Conservation (phyloP, 1,140 invertebrate genomes). For the Brachionus rotundiformis region DNA sequence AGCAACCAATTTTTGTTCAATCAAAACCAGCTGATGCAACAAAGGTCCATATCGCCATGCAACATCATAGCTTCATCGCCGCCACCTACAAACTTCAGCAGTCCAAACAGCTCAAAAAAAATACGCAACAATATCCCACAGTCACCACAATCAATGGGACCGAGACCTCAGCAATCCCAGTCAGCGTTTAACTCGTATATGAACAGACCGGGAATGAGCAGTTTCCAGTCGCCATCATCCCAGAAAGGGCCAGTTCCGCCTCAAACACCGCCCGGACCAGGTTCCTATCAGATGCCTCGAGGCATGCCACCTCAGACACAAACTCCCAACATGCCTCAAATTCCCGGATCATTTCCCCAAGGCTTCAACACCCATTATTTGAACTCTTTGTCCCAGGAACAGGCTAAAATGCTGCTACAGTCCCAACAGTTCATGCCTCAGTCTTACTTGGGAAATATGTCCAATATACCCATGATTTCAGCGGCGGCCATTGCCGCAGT, state of each 20-base stretch:
- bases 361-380: slow-evolving; percentile 4
- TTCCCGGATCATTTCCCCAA: background rate
- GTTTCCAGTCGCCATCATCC: slow-evolving; percentile 16
- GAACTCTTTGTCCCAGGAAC: slow-evolving; percentile 8
- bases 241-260: background rate
- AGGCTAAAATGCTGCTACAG: slow-evolving; percentile 20
- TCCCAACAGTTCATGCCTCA: slow-evolving; percentile 14
- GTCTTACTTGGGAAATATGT: slow-evolving; percentile 6
- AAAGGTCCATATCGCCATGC: background rate
- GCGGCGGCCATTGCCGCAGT: background rate
- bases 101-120: slow-evolving; percentile 22
- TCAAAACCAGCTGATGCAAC: slow-evolving; percentile 31
- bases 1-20: slow-evolving; percentile 23
- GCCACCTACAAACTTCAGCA: background rate
- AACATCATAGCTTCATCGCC: background rate
- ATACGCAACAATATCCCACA: background rate
- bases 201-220: background rate
- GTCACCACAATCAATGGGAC: slow-evolving; percentile 4
- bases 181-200: slow-evolving; percentile 19
- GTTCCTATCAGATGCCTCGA: background rate
- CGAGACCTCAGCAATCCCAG: background rate
- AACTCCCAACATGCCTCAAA: background rate
- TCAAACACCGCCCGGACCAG: background rate
- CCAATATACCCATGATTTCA: background rate
- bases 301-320: background rate